Evolutionary conservation across 2,888 invertebrate genomes (phyloP), one percentile per base, ranked within the genome.

Genomic region (Acrocyrtus sp.): DNA sequence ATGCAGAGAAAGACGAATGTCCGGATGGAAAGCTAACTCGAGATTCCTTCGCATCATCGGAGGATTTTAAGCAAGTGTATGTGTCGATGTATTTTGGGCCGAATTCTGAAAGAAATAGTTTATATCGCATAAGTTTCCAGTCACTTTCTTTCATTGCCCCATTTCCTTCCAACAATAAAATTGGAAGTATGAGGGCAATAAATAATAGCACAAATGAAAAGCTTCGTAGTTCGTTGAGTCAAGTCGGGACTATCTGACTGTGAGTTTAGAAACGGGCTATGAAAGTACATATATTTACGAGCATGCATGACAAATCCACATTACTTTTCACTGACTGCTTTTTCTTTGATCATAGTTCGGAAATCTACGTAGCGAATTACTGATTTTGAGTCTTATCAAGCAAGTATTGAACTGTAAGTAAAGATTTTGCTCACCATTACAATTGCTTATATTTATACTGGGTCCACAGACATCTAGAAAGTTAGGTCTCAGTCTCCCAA

Each of bases 401-500:
- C 34, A 34, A 5, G 12, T 5, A 34, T 34, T 8, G 12, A 12
- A 34, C 6, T 8, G 12, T 34, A 12, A 34, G 34, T 34, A 12
- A 34, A 8, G 34, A 34, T 84, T 86, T 84, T 89, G 88, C 54
- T 62, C 26, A 45, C 77, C 56, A 50, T 34, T 58, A 51, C 77
- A 77, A 62, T 75, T 70, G 26, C 19, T 34, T 51, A 77, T 92
- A 82, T 90, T 86, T 51, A 92, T 85, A 80, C 88, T 86, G 0
- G 98, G 98, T 65, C 88, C 86, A 83, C 98, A 99, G 0, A 97
- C 91, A 80, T 88, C 89, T 83, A 95, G 89, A 86, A 98, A 99
- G 86, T 99, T 97, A 29, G 98, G 98, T 80, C 98, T 87, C 79
- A 98, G 86, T 65, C 97, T 89, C 43, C 98, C 98, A 77, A 98